These are phyloP conservation scores for Drosophila ustulata DNA, from an alignment of 2,888 invertebrate species.

Conservation along the genomic window DNA sequence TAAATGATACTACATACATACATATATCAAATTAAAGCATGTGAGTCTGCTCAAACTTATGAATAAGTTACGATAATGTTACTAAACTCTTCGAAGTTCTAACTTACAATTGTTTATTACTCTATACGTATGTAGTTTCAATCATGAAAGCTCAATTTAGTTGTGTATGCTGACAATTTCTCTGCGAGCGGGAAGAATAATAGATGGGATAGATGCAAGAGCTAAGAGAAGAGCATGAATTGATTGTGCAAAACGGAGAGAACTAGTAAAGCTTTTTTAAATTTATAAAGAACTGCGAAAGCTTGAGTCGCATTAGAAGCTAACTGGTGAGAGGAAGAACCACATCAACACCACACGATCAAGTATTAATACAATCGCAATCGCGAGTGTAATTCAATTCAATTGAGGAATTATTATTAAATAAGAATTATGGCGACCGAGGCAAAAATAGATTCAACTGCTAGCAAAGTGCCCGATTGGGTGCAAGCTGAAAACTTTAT, in stretches of 20 bases:
- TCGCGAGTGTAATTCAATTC: neutral
- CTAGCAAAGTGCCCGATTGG: constrained; percentile 45
- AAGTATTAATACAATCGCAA: neutral
- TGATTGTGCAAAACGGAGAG: neutral
- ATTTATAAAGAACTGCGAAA: constrained; percentile 6
- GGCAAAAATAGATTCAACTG: constrained; percentile 8
- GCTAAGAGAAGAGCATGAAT: neutral
- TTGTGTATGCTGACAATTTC: neutral
- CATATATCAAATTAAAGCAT: too few relatives aligned
- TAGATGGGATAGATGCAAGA: neutral
- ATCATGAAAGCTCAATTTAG: neutral
- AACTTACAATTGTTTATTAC: too few relatives aligned
- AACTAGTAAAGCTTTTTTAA: constrained; percentile 24
- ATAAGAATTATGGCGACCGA: constrained; percentile 38
- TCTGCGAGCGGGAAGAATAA: neutral
- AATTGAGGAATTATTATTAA: constrained; percentile 7
- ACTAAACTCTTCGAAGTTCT: too few relatives aligned
- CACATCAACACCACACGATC: neutral
- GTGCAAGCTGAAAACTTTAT: constrained; percentile 42
- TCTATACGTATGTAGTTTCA: neutral
- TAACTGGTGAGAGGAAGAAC: neutral
- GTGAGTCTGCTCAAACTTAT: too few relatives aligned
- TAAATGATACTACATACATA: too few relatives aligned
- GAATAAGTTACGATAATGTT: too few relatives aligned
- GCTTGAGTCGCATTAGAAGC: constrained; percentile 23